Conservation (phyloP, 2,113 vertebrate species). For the Colinus virginianus region DNA sequence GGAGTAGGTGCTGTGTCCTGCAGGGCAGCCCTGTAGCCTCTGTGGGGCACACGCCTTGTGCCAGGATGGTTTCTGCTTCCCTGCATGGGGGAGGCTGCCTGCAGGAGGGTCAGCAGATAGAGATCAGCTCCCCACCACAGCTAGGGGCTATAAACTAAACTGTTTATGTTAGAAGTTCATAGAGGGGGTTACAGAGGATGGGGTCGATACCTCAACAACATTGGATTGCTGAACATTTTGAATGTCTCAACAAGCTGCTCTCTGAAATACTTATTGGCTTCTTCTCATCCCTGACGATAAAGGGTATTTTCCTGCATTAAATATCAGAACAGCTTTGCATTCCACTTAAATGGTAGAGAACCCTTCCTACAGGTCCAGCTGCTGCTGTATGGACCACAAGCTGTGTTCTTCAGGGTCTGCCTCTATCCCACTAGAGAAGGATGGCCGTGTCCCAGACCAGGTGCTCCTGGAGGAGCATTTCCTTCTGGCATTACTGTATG, state of each 20-base stretch:
- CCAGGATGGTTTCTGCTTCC: not conserved
- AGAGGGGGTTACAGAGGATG: not conserved
- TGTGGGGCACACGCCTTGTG: not conserved
- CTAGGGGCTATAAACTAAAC: not conserved
- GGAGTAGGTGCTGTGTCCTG: not conserved
- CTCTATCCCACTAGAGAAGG: no score
- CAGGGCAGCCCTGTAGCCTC: not conserved
- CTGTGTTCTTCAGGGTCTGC: not conserved
- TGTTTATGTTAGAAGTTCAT: constrained; percentile 24
- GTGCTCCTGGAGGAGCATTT: not conserved
- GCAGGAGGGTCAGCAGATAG: not conserved
- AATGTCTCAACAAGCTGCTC: not conserved
- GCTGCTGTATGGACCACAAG: not conserved
- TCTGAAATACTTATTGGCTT: not conserved
- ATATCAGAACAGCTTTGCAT: not conserved
- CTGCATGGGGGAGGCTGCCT: not conserved
- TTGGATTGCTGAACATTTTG: not conserved
- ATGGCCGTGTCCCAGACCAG: not conserved
- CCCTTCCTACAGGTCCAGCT: not conserved
- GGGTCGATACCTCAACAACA: not conserved
- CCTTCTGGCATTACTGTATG: not conserved
- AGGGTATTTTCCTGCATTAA: not conserved
- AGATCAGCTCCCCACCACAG: not conserved
- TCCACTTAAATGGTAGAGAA: not conserved
- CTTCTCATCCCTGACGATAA: not conserved